Conservation (phyloP, 2,113 vertebrate species). For the Tringa solitaria region DNA sequence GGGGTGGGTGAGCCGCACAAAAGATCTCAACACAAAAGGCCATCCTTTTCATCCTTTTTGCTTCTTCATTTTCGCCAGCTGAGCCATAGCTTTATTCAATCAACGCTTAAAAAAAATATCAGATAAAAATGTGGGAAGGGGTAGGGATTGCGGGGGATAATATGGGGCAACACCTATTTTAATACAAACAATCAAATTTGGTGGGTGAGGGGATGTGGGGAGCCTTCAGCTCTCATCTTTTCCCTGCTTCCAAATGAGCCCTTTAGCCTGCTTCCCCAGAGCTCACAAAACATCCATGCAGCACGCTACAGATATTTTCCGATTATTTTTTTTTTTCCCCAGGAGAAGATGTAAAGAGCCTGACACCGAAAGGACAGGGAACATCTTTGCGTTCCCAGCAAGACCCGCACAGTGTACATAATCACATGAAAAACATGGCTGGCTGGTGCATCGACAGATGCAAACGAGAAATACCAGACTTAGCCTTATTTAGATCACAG, state of each 20-base stretch:
- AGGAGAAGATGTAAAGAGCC: conserved; percentile 44
- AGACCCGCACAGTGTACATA: conserved; percentile 63
- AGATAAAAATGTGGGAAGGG: background rate
- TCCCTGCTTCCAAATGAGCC: background rate
- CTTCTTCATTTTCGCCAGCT: conserved; percentile 76
- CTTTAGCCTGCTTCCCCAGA: background rate
- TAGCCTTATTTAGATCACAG: conserved; percentile 57
- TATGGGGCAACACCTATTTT: conserved; percentile 64
- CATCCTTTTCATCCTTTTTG: conserved; percentile 75
- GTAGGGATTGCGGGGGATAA: background rate
- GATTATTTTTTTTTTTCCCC: background rate
- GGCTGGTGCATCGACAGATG: conserved; percentile 73
- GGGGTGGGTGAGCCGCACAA: conserved; percentile 54
- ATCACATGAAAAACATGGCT: conserved; percentile 80
- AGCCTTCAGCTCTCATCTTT: background rate
- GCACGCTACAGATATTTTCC: conserved; percentile 64
- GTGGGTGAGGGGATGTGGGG: background rate
- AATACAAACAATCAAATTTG: conserved; percentile 59
- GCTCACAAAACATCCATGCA: background rate
- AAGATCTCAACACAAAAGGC: conserved; percentile 80
- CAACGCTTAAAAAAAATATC: conserved; percentile 15
- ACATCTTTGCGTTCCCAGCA: conserved; percentile 67
- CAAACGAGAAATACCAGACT: conserved; percentile 76
- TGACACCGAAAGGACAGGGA: conserved; percentile 63
- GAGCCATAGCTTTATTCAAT: conserved; percentile 71